Conservation (phyloP, 2,888 invertebrate genomes). For the Zonitis immaculata region DNA sequence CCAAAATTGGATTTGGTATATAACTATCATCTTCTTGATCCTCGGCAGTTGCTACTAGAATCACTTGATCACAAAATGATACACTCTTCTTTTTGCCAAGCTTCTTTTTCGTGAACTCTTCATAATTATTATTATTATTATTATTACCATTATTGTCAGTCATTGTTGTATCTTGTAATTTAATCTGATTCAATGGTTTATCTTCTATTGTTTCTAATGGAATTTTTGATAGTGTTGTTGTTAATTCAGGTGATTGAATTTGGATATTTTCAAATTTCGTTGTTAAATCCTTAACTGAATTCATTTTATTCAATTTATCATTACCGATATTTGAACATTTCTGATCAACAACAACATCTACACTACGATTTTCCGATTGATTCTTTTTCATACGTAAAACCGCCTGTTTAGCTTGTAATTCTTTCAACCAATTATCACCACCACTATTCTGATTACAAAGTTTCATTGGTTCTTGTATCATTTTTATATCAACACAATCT, state of each 20-base stretch:
- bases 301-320: constrained; percentile 41
- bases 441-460: constrained; percentile 32
- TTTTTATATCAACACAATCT: constrained; percentile 41
- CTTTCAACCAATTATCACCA: constrained; percentile 68
- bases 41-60: constrained; percentile 86
- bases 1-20: constrained; percentile 85
- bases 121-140: constrained; percentile 37
- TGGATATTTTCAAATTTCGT: constrained; percentile 68
- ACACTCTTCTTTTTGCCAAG: constrained; percentile 87
- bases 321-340: constrained; percentile 21
- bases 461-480: constrained; percentile 41
- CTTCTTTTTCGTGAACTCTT: constrained; percentile 51
- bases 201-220: constrained; percentile 38
- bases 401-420: constrained; percentile 75
- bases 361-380: constrained; percentile 43
- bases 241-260: constrained; percentile 41
- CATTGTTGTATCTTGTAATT: not conserved
- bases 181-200: constrained; percentile 34
- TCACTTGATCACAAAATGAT: constrained; percentile 92
- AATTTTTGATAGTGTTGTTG: no score
- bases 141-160: no score
- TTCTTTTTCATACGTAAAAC: constrained; percentile 55
- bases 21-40: constrained; percentile 88
- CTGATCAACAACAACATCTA: constrained; percentile 35
- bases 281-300: constrained; percentile 71